Conservation (phyloP, 2,113 vertebrate genomes). For the Chionis minor region DNA sequence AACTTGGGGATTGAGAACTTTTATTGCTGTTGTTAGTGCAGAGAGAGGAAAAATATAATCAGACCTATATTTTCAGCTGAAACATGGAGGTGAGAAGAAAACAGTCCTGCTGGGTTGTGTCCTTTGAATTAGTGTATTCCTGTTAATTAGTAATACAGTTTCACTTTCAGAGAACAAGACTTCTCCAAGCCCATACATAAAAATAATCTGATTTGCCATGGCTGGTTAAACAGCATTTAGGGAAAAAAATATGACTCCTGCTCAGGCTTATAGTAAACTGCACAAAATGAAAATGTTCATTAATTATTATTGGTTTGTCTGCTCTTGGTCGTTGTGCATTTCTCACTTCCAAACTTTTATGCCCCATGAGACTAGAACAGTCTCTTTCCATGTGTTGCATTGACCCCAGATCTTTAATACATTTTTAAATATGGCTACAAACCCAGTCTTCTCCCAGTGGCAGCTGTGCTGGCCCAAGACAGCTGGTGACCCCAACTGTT, state of each 20-base stretch:
- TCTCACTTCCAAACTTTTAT: background rate
- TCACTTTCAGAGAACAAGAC: background rate
- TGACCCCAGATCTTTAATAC: background rate
- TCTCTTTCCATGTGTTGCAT: background rate
- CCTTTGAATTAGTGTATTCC: background rate
- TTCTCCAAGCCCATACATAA: background rate
- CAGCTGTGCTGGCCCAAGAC: background rate
- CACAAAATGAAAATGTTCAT: background rate
- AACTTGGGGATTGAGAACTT: background rate
- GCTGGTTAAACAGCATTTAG: background rate
- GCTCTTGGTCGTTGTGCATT: background rate
- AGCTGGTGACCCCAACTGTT: background rate
- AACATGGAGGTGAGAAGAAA: background rate
- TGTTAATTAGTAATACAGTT: background rate
- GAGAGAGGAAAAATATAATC: background rate
- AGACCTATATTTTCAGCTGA: background rate
- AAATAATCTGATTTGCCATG: background rate
- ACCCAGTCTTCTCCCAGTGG: background rate
- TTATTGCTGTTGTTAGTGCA: constrained; percentile 1
- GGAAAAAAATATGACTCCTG: background rate
- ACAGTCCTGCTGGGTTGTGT: background rate
- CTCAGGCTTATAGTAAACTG: background rate
- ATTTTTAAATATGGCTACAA: background rate
- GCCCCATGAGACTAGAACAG: background rate
- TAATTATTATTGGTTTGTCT: background rate